Percentiles rank a stretch among this genome's conserved stretches.
These are phyloP conservation scores for Dastarcus helophoroides DNA, from an alignment of 2,888 invertebrate genomes.

Conservation along the genomic window DNA sequence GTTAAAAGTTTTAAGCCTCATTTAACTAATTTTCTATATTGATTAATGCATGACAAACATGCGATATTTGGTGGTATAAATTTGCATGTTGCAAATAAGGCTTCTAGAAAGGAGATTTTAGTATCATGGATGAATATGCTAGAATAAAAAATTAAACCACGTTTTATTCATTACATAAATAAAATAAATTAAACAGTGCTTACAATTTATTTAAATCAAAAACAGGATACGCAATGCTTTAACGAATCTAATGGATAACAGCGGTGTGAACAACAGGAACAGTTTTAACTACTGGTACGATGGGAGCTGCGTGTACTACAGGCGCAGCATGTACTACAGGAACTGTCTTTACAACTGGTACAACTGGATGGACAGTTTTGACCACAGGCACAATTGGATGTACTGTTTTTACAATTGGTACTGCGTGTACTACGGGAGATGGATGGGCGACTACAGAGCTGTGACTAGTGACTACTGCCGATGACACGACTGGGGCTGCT, in stretches of 20 bases:
- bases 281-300: conserved; percentile 21
- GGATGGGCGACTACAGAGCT: conserved; percentile 10
- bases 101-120: no score
- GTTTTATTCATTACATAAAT: no score
- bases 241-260: no score
- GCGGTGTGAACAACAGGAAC: conserved; percentile 17
- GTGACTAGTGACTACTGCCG: conserved; percentile 12
- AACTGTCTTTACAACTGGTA: no score
- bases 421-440: conserved; percentile 10
- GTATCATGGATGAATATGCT: no score
- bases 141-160: no score
- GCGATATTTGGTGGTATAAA: no score
- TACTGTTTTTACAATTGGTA: conserved; percentile 4
- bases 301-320: conserved; percentile 23
- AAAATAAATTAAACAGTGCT: no score
- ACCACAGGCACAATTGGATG: conserved; percentile 24
- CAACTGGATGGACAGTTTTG: conserved; percentile 17
- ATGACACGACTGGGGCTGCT: conserved; percentile 13
- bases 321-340: conserved; percentile 8
- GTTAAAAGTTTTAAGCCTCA: no score
- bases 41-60: no score
- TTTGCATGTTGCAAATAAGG: no score
- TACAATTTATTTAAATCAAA: conserved; percentile 7
- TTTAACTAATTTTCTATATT: no score
- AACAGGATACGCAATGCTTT: not conserved